These are phyloP conservation scores for Marronus borbonicus DNA, from an alignment of 2,888 invertebrate species.

Conservation along the genomic window DNA sequence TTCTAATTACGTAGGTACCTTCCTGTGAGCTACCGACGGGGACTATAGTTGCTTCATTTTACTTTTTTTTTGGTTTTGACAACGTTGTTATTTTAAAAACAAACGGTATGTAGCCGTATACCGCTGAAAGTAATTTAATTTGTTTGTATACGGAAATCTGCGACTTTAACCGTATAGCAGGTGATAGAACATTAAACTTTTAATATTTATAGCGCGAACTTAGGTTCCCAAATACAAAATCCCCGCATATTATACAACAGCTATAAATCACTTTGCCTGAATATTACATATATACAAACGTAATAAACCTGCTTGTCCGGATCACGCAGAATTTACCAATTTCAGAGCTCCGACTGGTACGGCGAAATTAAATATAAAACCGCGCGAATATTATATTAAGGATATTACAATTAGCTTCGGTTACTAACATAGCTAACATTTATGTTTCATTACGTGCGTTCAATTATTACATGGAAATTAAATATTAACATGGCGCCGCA, in stretches of 20 bases:
- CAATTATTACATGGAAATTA: too few species aligned
- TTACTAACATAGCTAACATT: too few species aligned
- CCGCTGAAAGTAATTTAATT: too few species aligned
- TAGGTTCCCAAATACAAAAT: neutral
- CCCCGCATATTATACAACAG: slow-evolving; percentile 14
- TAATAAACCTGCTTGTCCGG: slow-evolving; percentile 1
- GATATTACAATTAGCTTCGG: neutral
- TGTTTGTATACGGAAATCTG: neutral
- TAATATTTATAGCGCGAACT: neutral
- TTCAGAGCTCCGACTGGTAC: neutral
- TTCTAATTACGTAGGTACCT: too few species aligned
- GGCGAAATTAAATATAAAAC: neutral
- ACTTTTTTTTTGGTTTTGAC: too few species aligned
- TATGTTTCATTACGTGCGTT: too few species aligned
- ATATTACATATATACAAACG: slow-evolving; percentile 9
- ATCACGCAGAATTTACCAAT: neutral
- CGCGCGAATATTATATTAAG: neutral
- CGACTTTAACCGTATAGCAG: neutral
- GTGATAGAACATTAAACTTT: neutral
- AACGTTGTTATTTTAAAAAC: too few species aligned
- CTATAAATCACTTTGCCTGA: slow-evolving; percentile 1
- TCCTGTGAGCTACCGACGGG: too few species aligned
- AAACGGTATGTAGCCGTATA: too few species aligned
- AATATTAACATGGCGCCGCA: too few species aligned
- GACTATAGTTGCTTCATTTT: too few species aligned